These are phyloP conservation scores for Lacanobia wlatinum DNA, from an alignment of 2,888 invertebrate species.

Conservation along the genomic window DNA sequence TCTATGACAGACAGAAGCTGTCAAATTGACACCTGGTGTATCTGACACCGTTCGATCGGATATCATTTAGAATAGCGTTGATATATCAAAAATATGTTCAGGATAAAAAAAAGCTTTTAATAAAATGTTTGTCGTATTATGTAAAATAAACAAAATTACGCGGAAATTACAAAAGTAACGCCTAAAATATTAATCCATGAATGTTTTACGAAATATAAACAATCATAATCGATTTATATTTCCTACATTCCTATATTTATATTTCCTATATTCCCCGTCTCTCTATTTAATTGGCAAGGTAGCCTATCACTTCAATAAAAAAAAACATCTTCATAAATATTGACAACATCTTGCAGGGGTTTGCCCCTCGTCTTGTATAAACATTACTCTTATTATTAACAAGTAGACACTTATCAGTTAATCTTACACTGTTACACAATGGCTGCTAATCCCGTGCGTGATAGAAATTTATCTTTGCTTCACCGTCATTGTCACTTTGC, in stretches of 20 bases:
- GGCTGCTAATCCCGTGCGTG: constrained; percentile 87
- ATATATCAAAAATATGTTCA: constrained; percentile 24
- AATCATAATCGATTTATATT: background rate
- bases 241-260: too few relatives aligned
- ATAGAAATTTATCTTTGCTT: constrained; percentile 88
- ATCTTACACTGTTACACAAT: constrained; percentile 89
- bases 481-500: constrained; percentile 82
- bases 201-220: background rate
- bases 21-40: constrained; percentile 76
- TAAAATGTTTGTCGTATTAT: background rate
- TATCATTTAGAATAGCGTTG: constrained; percentile 51
- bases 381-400: constrained; percentile 88
- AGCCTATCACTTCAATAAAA: constrained; percentile 52
- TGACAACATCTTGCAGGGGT: constrained; percentile 73
- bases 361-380: constrained; percentile 71
- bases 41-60: constrained; percentile 64
- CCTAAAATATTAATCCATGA: constrained; percentile 6
- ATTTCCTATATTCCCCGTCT: constrained; percentile 27
- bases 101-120: background rate
- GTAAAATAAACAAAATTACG: background rate
- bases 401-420: constrained; percentile 89
- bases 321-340: constrained; percentile 78
- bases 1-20: constrained; percentile 70
- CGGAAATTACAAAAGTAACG: background rate
- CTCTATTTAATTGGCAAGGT: constrained; percentile 58